A percentile compares a stretch with the other conserved stretches of the same genome.
Evolutionary conservation across 2,113 vertebrate genomes (phyloP).

Genomic region (Otis tarda): DNA sequence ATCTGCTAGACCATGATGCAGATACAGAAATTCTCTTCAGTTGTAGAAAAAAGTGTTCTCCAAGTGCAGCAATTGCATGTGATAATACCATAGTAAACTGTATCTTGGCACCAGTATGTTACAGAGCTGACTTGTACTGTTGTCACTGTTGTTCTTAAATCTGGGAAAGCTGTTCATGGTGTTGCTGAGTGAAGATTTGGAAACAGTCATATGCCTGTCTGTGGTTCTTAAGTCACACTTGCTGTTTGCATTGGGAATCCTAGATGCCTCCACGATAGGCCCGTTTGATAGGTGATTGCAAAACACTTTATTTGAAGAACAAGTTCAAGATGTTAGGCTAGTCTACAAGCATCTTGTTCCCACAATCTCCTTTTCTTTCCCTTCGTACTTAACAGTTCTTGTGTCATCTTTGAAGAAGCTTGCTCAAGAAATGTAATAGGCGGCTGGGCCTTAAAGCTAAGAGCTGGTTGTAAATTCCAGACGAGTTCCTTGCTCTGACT

Average conservation of each 20-base stretch:
- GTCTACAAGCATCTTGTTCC: background rate
- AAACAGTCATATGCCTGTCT: background rate
- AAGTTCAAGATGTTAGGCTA: background rate
- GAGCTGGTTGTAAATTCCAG: background rate
- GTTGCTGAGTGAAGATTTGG: background rate
- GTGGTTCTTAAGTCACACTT: background rate
- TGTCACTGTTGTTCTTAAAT: background rate
- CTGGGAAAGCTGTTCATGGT: background rate
- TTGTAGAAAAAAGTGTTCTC: background rate
- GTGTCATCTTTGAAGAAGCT: background rate
- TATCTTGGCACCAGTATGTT: background rate
- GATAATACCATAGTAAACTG: background rate
- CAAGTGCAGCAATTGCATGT: background rate
- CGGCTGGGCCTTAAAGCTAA: background rate
- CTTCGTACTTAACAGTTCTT: background rate
- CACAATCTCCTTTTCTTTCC: background rate
- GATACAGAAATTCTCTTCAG: background rate
- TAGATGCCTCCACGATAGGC: background rate
- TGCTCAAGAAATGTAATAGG: background rate
- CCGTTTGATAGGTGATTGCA: background rate
- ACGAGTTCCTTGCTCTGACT: background rate
- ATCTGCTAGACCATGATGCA: background rate
- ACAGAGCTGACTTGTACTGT: background rate
- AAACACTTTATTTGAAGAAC: background rate
- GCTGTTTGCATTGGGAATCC: background rate